phyloP scores from a whole-genome alignment of 1,140 invertebrate species.

The Eurosta solidaginis region DNA sequence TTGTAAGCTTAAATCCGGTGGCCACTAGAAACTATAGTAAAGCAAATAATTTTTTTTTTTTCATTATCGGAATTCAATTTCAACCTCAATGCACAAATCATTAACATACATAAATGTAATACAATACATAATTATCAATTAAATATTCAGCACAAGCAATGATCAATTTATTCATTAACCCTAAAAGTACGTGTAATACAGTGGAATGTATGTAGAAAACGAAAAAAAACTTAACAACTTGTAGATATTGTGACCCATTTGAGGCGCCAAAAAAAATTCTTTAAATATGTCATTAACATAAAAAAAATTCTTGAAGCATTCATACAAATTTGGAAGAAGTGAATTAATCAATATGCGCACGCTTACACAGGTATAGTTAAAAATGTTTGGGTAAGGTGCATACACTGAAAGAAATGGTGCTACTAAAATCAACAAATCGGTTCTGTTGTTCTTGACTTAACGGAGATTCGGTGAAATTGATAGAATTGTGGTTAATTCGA shows the following conservation, averaged over 20 bases:
- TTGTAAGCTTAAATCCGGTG: neutral
- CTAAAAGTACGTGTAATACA: no score
- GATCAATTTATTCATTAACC: no score
- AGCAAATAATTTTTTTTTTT: neutral
- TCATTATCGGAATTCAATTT: neutral
- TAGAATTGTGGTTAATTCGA: no score
- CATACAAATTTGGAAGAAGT: neutral
- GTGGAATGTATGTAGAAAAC: neutral
- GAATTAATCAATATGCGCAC: neutral
- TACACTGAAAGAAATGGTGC: no score
- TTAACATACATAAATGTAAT: neutral
- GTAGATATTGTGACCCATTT: neutral
- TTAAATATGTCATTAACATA: constrained; percentile 5
- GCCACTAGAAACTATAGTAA: neutral
- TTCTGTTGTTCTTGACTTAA: no score
- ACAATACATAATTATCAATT: neutral
- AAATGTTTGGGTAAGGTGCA: no score
- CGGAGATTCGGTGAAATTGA: no score
- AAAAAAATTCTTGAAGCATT: neutral
- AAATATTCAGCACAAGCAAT: constrained; percentile 18
- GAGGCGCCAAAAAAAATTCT: neutral
- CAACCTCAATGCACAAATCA: neutral
- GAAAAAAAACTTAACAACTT: neutral
- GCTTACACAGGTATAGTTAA: neutral
- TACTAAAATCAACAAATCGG: no score